phyloP scores from a whole-genome alignment of 2,888 invertebrate species.

The Dicycla oo region DNA sequence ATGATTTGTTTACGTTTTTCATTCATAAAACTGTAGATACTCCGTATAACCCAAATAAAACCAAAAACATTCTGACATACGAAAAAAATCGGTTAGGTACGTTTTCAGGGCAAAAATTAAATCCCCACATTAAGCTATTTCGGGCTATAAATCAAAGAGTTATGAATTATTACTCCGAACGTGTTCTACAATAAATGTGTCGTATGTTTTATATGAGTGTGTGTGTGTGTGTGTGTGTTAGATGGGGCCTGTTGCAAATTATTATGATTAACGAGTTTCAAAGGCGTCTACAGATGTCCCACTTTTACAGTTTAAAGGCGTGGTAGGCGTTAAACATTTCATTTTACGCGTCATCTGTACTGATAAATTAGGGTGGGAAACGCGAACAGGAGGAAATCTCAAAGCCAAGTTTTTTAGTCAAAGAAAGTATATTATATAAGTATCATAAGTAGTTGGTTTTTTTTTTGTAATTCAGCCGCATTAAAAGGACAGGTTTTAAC shows the following conservation, averaged over 20 bases:
- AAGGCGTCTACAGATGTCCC: slow-evolving; percentile 26
- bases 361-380: neutral
- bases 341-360: slow-evolving; percentile 10
- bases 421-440: no score
- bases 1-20: neutral
- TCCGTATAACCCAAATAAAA: neutral
- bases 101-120: slow-evolving; percentile 30
- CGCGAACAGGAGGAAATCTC: neutral
- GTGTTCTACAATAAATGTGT: slow-evolving; percentile 7
- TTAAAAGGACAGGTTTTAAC: neutral
- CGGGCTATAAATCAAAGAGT: slow-evolving; percentile 55
- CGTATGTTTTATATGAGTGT: slow-evolving; percentile 2
- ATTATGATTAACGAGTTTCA: slow-evolving; percentile 55
- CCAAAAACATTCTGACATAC: neutral
- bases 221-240: slow-evolving; percentile 10
- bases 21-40: neutral
- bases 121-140: slow-evolving; percentile 38
- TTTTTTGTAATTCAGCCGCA: neutral
- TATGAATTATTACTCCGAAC: slow-evolving; percentile 47
- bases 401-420: neutral
- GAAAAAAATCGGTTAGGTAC: neutral
- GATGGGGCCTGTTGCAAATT: slow-evolving; percentile 30
- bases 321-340: slow-evolving; percentile 5
- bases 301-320: slow-evolving; percentile 17
- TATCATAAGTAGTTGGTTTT: no score